Percentiles rank a stretch among this genome's conserved stretches.
phyloP scores from a whole-genome alignment of 2,888 invertebrate genomes.

The Mycalesis mineus region DNA sequence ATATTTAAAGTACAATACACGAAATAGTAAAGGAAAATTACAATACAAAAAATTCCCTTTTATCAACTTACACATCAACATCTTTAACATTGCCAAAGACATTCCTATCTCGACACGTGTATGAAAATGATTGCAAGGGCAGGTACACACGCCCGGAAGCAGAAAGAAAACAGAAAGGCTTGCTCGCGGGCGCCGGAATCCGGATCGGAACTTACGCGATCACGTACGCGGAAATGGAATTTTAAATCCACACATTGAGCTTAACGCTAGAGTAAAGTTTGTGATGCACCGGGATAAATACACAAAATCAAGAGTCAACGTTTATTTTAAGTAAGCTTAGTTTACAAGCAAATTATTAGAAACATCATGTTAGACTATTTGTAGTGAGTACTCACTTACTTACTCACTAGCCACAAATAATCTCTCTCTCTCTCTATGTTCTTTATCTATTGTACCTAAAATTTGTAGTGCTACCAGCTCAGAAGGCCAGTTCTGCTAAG shows the following conservation, averaged over 20 bases:
- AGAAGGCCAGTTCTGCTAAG: too few relatives aligned
- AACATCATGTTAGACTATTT: too few relatives aligned
- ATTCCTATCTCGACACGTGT: not conserved
- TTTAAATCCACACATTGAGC: constrained; percentile 66
- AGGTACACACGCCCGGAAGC: constrained; percentile 24
- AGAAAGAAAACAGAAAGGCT: constrained; percentile 30
- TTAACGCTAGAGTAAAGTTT: constrained; percentile 31
- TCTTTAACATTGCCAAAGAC: not conserved
- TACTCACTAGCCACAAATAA: too few relatives aligned
- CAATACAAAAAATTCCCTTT: not conserved
- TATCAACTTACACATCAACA: not conserved
- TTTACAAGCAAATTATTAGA: too few relatives aligned
- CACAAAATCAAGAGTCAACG: too few relatives aligned
- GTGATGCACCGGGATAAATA: not conserved
- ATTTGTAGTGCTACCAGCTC: too few relatives aligned
- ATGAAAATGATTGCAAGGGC: constrained; percentile 7
- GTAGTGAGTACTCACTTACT: too few relatives aligned
- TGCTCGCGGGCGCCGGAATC: constrained; percentile 38
- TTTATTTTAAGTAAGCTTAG: too few relatives aligned
- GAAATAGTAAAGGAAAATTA: too few relatives aligned
- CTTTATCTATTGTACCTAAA: too few relatives aligned
- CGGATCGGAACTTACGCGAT: constrained; percentile 62
- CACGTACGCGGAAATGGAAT: constrained; percentile 69
- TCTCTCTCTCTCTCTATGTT: too few relatives aligned
- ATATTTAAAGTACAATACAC: too few relatives aligned